phyloP scores from a whole-genome alignment of 2,113 vertebrate genomes.

The Erpornis zantholeuca region DNA sequence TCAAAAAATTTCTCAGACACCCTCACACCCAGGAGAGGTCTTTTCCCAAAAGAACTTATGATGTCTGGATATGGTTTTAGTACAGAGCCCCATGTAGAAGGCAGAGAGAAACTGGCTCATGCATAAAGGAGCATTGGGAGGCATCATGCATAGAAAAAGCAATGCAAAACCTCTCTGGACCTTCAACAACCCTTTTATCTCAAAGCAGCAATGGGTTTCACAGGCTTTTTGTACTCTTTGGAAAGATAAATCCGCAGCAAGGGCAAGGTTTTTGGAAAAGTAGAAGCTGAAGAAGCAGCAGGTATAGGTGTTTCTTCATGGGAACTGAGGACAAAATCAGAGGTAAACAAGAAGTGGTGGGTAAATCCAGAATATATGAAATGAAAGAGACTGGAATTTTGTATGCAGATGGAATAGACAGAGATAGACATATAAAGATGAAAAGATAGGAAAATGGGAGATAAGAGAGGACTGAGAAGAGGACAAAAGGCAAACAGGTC shows the following conservation, averaged over 20 bases:
- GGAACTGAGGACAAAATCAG: background rate
- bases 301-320: background rate
- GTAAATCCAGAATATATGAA: background rate
- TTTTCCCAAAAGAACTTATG: background rate
- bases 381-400: background rate
- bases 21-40: background rate
- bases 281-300: background rate
- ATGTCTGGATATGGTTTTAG: background rate
- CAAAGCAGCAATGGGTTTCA: background rate
- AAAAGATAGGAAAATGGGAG: background rate
- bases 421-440: background rate
- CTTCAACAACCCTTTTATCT: background rate
- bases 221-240: background rate
- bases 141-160: rapidly evolving
- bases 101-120: background rate
- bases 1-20: background rate
- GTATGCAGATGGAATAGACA: background rate
- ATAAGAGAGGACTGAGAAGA: background rate
- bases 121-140: background rate
- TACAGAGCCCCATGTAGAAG: rapidly evolving
- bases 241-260: background rate
- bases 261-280: background rate
- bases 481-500: background rate
- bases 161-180: background rate
- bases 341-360: background rate